Evolutionary conservation across 2,797 vertebrate genomes (phyloP), one percentile per base, ranked within the genome.

Genomic region (Eulemur mongoz): DNA sequence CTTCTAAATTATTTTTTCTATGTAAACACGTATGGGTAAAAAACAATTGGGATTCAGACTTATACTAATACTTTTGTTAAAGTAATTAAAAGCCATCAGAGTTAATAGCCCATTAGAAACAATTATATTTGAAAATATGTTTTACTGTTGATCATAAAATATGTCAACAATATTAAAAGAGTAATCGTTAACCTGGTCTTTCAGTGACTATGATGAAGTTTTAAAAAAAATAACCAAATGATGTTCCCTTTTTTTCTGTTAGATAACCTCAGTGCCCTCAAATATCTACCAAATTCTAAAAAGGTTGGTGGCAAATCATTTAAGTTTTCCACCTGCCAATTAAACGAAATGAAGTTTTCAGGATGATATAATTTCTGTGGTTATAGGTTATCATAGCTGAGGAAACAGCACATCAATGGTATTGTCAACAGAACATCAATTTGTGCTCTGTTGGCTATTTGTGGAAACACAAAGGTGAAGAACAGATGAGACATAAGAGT

Each of bases 311-410:
- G 2, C 5, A 94, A 96, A 93, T 76, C 0, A 90, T 84, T 93
- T 91, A 91, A 25, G 15, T 92, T 38, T 8, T 94, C 0, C 4
- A 92, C 35, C 0, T 76, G 30, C 35, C 91, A 94, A 12, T 65
- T 94, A 81, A 94, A 23, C 35, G 92, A 97, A 98, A 86, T 4
- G 1, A 79, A 48, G 0, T 13, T 95, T 84, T 95, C 10, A 93
- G 48, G 25, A 78, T 96, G 76, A 54, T 91, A 43, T 69, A 52
- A 92, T 98, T 97, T 97, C 40, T 96, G 13, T 57, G 70, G 13
- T 81, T 95, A 85, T 0, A 96, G 23, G 80, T 97, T 97, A 96
- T 95, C 67, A 85, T 11, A 95, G 0, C 2, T 82, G 79, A 67
- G 85, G 86, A 98, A 97, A 89, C 0, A 94, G 75, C 57, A 69